A percentile compares a stretch with the other conserved stretches of the same genome.
Evolutionary conservation across 2,888 invertebrate genomes (phyloP).

Genomic region (Agapetus fuscipes): DNA sequence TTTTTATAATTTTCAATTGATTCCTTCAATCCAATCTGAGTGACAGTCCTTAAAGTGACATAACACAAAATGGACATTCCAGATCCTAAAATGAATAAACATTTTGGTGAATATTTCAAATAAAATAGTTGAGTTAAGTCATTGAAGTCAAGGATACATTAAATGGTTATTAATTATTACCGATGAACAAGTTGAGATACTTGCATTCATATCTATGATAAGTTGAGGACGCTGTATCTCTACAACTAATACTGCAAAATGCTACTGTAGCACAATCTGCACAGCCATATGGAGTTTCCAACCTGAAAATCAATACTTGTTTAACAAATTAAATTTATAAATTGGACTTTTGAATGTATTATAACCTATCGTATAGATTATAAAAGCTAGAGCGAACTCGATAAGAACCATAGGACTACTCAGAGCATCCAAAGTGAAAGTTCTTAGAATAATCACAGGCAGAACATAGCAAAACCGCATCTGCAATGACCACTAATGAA

Average conservation of each 20-base stretch:
- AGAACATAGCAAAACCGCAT: too few species aligned
- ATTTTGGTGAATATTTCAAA: not conserved
- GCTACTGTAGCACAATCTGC: constrained; percentile 65
- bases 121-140: not conserved
- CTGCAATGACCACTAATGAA: too few species aligned
- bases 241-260: constrained; percentile 61
- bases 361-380: too few species aligned
- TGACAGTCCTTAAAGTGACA: constrained; percentile 67
- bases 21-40: constrained; percentile 49
- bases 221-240: constrained; percentile 49
- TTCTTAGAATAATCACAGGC: too few species aligned
- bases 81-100: constrained; percentile 40
- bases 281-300: constrained; percentile 59
- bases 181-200: constrained; percentile 63
- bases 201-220: constrained; percentile 72
- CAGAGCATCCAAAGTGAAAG: too few species aligned
- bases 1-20: constrained; percentile 41
- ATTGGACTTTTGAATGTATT: too few species aligned
- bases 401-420: too few species aligned
- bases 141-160: not conserved
- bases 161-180: constrained; percentile 30
- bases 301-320: constrained; percentile 25
- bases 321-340: too few species aligned
- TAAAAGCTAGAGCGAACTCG: too few species aligned
- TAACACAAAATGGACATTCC: constrained; percentile 75